These are phyloP conservation scores for Dicycla oo DNA, from an alignment of 2,888 invertebrate genomes.

Conservation along the genomic window DNA sequence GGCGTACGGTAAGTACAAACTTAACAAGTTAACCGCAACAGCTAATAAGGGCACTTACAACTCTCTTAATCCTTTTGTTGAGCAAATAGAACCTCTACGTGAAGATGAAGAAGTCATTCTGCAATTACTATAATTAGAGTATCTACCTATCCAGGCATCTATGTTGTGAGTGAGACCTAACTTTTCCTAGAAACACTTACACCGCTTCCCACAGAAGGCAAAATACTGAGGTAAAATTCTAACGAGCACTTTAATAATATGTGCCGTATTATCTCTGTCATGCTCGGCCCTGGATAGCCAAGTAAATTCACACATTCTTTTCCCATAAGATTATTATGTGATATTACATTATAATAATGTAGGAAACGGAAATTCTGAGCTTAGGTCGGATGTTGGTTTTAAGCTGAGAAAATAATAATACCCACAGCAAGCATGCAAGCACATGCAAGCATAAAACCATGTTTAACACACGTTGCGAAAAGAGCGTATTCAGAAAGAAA, in stretches of 20 bases:
- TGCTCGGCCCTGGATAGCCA: slow-evolving; percentile 19
- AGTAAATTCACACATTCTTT: slow-evolving; percentile 61
- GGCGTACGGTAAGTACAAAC: too few species aligned
- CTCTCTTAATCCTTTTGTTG: slow-evolving; percentile 38
- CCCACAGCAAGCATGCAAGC: too few species aligned
- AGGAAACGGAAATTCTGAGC: slow-evolving; percentile 20
- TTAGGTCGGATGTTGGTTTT: not conserved
- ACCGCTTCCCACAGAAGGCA: slow-evolving; percentile 51
- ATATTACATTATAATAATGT: slow-evolving; percentile 48
- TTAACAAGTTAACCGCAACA: slow-evolving; percentile 24
- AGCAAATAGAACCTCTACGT: slow-evolving; percentile 29
- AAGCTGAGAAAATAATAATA: slow-evolving; percentile 3
- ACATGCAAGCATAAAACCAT: not conserved
- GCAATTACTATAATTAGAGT: slow-evolving; percentile 47
- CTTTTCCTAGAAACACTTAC: slow-evolving; percentile 44
- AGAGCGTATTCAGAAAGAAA: not conserved
- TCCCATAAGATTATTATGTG: slow-evolving; percentile 55
- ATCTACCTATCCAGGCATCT: slow-evolving; percentile 14
- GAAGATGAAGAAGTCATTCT: slow-evolving; percentile 47
- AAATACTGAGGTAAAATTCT: slow-evolving; percentile 44
- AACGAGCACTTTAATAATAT: slow-evolving; percentile 53
- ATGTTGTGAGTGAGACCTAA: slow-evolving; percentile 25
- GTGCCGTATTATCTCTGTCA: slow-evolving; percentile 42
- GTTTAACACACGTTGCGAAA: not conserved
- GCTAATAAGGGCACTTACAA: slow-evolving; percentile 34